Percentiles rank a stretch among this genome's conserved stretches.
Conservation (phyloP, 2,113 vertebrate genomes). For the Chloebia gouldiae region DNA sequence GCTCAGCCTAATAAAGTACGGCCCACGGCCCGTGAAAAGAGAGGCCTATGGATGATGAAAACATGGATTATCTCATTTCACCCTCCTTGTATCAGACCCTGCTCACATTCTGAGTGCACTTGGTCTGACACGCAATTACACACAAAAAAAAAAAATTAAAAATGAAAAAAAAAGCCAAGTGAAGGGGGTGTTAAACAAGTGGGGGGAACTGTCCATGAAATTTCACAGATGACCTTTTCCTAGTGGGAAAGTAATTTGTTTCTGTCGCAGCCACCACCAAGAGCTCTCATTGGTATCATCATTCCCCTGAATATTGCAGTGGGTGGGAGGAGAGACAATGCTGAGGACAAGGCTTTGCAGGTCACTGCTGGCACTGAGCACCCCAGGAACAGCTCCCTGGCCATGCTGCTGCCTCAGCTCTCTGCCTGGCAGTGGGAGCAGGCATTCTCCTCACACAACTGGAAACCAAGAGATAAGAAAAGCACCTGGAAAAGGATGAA, state of each 20-base stretch:
- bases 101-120: conserved; percentile 74
- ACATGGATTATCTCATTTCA: conserved; percentile 92
- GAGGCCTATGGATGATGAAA: conserved; percentile 84
- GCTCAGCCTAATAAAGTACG: conserved; percentile 98
- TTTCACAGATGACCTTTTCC: conserved; percentile 50
- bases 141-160: background rate
- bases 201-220: background rate
- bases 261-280: background rate
- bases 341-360: background rate
- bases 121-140: conserved; percentile 82
- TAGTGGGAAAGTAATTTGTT: conserved; percentile 14
- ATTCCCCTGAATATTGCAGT: background rate
- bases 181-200: background rate
- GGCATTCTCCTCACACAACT: rapidly evolving
- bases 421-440: background rate
- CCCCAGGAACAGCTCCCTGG: rapidly evolving
- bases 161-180: background rate
- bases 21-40: conserved; percentile 99
- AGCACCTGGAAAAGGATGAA: background rate
- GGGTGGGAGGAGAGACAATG: background rate
- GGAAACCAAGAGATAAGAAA: background rate
- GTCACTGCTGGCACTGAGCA: background rate
- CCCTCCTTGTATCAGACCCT: conserved; percentile 83
- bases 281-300: background rate
- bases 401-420: rapidly evolving